Evolutionary conservation across 2,113 vertebrate genomes (phyloP).

Genomic region (Nannobrachium achirus): DNA sequence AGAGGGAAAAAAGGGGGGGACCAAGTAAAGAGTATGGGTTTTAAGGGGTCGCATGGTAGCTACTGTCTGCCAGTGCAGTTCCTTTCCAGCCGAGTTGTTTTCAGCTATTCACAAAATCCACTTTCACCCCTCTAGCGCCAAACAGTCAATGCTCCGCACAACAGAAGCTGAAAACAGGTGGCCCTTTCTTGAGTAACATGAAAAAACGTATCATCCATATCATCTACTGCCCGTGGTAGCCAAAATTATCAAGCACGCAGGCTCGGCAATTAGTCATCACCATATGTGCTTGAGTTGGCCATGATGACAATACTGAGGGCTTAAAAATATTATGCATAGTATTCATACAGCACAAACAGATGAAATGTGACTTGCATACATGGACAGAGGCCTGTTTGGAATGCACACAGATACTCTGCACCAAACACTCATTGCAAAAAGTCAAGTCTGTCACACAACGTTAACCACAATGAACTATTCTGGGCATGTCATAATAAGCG

Average conservation of each 20-base stretch:
- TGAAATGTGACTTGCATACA: conserved; percentile 39
- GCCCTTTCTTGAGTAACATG: background rate
- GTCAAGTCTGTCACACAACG: too few relatives aligned
- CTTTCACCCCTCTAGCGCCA: conserved; percentile 5
- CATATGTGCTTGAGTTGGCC: conserved; percentile 43
- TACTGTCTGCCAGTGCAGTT: too few relatives aligned
- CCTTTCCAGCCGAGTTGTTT: background rate
- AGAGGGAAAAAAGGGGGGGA: too few relatives aligned
- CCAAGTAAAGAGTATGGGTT: too few relatives aligned
- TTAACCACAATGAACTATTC: too few relatives aligned
- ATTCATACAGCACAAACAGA: conserved; percentile 10
- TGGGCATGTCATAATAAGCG: too few relatives aligned
- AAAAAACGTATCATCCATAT: background rate
- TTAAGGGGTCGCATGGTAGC: too few relatives aligned
- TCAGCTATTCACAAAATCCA: background rate
- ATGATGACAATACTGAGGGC: conserved; percentile 16
- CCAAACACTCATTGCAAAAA: background rate
- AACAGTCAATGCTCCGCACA: conserved; percentile 10
- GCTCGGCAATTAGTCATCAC: conserved; percentile 45
- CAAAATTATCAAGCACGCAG: conserved; percentile 27
- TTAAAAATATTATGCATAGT: conserved; percentile 10
- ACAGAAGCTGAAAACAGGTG: conserved; percentile 30
- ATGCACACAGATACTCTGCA: background rate
- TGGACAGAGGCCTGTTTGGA: conserved; percentile 11
- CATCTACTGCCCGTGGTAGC: background rate